Evolutionary conservation across 2,797 vertebrate species (phyloP).

Genomic region (Ficedula albicollis): DNA sequence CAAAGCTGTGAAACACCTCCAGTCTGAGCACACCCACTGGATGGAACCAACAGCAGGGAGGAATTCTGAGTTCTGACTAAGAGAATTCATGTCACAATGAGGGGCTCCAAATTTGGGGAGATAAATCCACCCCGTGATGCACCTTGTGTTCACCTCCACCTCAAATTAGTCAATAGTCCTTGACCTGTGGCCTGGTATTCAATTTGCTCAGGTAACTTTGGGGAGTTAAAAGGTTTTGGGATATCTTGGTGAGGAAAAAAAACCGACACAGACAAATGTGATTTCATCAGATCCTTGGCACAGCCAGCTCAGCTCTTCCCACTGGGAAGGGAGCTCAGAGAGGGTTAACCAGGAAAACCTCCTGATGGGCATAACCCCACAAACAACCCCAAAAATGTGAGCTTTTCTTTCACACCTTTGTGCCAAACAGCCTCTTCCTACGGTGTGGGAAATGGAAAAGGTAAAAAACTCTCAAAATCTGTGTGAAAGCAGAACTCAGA

Average conservation of each 20-base stretch:
- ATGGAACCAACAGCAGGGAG: background rate
- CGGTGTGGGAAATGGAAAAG: no score
- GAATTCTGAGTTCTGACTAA: background rate
- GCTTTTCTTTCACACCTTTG: background rate
- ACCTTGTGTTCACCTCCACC: background rate
- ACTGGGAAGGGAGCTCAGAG: background rate
- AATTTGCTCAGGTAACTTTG: background rate
- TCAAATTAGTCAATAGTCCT: background rate
- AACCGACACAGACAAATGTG: background rate
- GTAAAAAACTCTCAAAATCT: no score
- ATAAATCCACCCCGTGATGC: background rate
- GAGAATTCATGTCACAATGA: background rate
- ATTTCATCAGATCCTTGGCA: background rate
- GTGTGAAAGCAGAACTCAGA: no score
- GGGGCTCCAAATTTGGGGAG: background rate
- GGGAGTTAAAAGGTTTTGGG: background rate
- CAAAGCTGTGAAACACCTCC: conserved; percentile 59
- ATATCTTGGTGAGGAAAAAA: background rate
- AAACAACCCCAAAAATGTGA: background rate
- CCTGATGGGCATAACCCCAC: background rate
- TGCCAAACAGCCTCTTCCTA: background rate
- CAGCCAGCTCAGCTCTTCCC: background rate
- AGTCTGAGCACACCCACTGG: conserved; percentile 31
- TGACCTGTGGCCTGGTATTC: background rate
- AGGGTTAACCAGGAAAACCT: background rate